These are phyloP conservation scores for Acropora yongei DNA, from an alignment of 64 coral and sea anemone genomes.

Conservation along the genomic window DNA sequence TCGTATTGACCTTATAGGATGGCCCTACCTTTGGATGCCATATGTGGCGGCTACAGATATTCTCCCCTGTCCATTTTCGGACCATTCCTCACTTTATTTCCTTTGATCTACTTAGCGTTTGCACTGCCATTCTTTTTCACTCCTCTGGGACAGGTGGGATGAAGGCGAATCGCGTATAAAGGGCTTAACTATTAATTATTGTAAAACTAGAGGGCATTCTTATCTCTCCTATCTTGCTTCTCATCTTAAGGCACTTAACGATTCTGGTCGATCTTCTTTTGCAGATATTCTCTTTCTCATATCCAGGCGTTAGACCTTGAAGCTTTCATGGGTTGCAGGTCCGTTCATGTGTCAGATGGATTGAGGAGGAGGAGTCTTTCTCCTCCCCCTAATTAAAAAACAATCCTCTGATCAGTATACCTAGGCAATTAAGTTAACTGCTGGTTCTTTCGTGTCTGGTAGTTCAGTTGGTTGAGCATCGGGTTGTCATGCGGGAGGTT, in stretches of 20 bases:
- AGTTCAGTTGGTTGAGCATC: no score
- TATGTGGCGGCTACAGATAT: neutral
- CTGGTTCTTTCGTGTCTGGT: neutral
- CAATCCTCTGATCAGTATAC: neutral
- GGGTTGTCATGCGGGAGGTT: no score
- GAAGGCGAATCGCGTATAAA: neutral
- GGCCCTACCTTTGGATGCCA: neutral
- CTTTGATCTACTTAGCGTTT: neutral
- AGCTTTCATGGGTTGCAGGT: neutral
- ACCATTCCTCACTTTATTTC: constrained; percentile 37
- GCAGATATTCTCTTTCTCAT: neutral
- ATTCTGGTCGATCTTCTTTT: neutral
- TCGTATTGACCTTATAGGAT: neutral
- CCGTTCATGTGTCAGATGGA: neutral
- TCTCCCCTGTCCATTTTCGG: constrained; percentile 21
- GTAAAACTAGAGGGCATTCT: neutral
- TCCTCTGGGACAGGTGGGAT: neutral
- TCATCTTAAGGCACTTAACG: neutral
- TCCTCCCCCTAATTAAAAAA: neutral
- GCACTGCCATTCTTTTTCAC: neutral
- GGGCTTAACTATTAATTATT: neutral
- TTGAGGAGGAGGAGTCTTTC: constrained; percentile 15
- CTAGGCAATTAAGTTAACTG: neutral
- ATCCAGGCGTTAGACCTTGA: neutral
- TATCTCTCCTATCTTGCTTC: neutral